A percentile compares a stretch with the other conserved stretches of the same genome.
Evolutionary conservation across 1,140 invertebrate genomes (phyloP).

Genomic region (Aphelinus certus): DNA sequence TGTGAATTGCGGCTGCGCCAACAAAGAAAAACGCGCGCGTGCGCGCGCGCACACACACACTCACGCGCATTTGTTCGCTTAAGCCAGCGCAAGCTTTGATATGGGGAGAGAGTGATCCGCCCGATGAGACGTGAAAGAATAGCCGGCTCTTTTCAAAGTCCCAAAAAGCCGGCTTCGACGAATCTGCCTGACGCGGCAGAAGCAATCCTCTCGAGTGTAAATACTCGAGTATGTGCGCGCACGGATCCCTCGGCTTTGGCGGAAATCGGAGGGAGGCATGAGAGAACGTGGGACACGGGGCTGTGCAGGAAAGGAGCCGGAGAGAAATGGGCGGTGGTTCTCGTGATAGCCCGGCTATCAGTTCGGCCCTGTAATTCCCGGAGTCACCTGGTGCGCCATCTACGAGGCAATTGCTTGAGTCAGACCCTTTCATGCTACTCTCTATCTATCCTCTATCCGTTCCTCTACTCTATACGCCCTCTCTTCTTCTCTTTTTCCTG

Average conservation of each 20-base stretch:
- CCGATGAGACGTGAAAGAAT: constrained; percentile 18
- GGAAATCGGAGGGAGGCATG: background rate
- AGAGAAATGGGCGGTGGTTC: constrained; percentile 55
- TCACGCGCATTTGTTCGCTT: too few relatives aligned
- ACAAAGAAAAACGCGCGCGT: constrained; percentile 16
- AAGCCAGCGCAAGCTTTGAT: constrained; percentile 12
- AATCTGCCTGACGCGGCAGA: constrained; percentile 35
- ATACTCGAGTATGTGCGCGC: constrained; percentile 25
- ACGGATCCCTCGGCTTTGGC: background rate
- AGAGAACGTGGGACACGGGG: constrained; percentile 13
- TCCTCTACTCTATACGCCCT: background rate
- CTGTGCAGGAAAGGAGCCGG: constrained; percentile 32
- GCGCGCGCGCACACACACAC: constrained; percentile 31
- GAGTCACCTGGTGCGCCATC: constrained; percentile 61
- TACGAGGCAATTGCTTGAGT: constrained; percentile 42
- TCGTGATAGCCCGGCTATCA: constrained; percentile 45
- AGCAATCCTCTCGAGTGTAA: constrained; percentile 33
- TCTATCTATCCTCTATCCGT: background rate
- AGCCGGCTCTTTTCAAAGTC: background rate
- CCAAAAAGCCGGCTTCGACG: constrained; percentile 13
- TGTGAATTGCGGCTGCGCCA: too few relatives aligned
- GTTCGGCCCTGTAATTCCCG: constrained; percentile 41
- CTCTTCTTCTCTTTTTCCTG: constrained; percentile 33
- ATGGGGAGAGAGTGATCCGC: constrained; percentile 44
- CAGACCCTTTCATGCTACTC: background rate